Percentiles rank a stretch among this genome's conserved stretches.
These are phyloP conservation scores for Rhopalosiphum padi DNA, from an alignment of 1,140 invertebrate species.

Conservation along the genomic window DNA sequence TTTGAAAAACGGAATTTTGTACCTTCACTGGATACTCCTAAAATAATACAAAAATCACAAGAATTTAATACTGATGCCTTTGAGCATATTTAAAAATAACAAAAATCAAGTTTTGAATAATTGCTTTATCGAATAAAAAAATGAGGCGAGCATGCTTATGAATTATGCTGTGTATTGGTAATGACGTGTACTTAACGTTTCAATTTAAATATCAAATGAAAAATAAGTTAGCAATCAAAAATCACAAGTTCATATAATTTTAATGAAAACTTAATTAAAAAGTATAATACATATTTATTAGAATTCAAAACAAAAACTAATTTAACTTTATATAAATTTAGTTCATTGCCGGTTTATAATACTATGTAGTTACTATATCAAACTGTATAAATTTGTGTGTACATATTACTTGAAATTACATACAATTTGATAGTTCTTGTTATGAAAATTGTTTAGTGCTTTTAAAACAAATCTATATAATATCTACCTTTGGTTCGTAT, in stretches of 20 bases:
- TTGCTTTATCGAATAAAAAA: too few species aligned
- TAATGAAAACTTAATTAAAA: not conserved
- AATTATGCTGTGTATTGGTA: too few species aligned
- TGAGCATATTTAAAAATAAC: too few species aligned
- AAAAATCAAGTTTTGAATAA: too few species aligned
- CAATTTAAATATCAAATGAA: not conserved
- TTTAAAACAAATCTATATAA: not conserved
- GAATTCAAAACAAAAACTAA: constrained; percentile 1
- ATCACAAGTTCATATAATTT: not conserved
- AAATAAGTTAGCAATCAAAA: not conserved
- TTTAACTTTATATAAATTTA: not conserved
- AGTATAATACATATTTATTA: not conserved
- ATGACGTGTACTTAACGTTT: not conserved
- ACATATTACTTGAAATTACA: not conserved
- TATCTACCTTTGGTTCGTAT: too few species aligned
- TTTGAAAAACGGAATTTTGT: too few species aligned
- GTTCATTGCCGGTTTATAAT: not conserved
- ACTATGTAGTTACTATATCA: not conserved
- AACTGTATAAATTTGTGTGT: not conserved
- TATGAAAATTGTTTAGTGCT: not conserved
- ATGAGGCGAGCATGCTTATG: too few species aligned
- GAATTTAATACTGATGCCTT: too few species aligned
- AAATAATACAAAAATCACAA: too few species aligned
- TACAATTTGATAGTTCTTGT: not conserved
- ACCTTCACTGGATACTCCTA: too few species aligned